Evolutionary conservation across 1,140 invertebrate species (phyloP).

Genomic region (Drosophila suzukii): DNA sequence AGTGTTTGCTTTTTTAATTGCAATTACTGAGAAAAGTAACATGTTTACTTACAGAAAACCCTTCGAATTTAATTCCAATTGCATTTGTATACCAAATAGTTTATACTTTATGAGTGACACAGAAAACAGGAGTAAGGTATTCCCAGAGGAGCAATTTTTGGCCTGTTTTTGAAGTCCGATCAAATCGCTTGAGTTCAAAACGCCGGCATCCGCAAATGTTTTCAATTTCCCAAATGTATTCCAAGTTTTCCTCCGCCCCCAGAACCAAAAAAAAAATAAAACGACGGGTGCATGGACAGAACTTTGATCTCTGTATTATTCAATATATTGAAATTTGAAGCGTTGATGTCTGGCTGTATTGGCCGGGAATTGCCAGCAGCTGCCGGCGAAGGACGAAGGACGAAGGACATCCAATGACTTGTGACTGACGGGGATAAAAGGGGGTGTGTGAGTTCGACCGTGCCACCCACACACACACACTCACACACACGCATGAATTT

Average conservation of each 20-base stretch:
- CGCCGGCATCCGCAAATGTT: conserved; percentile 17
- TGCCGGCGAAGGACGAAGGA: conserved; percentile 56
- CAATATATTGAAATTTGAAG: conserved; percentile 64
- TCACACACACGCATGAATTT: conserved; percentile 64
- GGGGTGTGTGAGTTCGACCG: conserved; percentile 47
- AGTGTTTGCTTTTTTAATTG: too few relatives aligned
- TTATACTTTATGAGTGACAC: conserved; percentile 6
- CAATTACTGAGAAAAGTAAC: background rate
- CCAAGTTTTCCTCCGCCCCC: background rate
- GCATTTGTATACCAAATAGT: background rate
- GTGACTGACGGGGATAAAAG: conserved; percentile 45
- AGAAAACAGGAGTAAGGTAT: background rate
- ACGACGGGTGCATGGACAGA: conserved; percentile 22
- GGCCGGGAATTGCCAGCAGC: conserved; percentile 68
- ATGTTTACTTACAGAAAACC: background rate
- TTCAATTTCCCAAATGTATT: conserved; percentile 54
- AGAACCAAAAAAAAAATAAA: background rate
- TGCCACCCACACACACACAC: conserved; percentile 46
- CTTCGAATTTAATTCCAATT: background rate
- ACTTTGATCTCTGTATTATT: conserved; percentile 63
- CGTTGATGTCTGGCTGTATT: conserved; percentile 42
- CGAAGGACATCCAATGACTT: conserved; percentile 60
- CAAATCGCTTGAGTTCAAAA: conserved; percentile 20
- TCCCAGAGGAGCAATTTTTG: conserved; percentile 16
- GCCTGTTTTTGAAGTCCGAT: conserved; percentile 33